Evolutionary conservation across 2,113 vertebrate species (phyloP).

Genomic region (Callocephalon fimbriatum): DNA sequence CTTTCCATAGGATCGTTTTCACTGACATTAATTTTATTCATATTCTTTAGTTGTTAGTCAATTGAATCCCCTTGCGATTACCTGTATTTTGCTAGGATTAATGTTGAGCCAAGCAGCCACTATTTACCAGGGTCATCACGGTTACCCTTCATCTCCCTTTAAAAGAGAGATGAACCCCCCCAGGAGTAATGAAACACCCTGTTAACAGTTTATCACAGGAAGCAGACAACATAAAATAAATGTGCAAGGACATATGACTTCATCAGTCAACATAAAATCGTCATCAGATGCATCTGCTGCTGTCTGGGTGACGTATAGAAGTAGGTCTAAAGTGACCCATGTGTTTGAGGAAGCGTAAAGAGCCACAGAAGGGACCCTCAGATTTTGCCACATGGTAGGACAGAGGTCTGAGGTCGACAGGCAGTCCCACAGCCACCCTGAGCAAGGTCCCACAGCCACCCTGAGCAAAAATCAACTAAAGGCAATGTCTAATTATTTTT

Average conservation of each 20-base stretch:
- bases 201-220: neutral
- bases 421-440: neutral
- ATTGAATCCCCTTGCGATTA: neutral
- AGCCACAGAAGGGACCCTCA: neutral
- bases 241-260: neutral
- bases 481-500: neutral
- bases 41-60: neutral
- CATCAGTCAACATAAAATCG: neutral
- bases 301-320: neutral
- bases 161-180: neutral
- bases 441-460: neutral
- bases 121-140: neutral
- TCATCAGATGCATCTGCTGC: neutral
- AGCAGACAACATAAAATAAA: neutral
- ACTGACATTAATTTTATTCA: slow-evolving; percentile 16
- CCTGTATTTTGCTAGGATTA: neutral
- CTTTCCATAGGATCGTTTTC: neutral
- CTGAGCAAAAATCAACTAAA: neutral
- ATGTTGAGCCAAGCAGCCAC: neutral
- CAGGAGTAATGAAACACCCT: neutral
- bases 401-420: neutral
- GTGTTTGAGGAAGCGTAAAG: neutral
- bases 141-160: neutral
- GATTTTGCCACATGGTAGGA: neutral
- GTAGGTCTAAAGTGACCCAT: neutral